Conservation (phyloP, 92 coral and sea anemone species). For the Palythoa heliodiscus region DNA sequence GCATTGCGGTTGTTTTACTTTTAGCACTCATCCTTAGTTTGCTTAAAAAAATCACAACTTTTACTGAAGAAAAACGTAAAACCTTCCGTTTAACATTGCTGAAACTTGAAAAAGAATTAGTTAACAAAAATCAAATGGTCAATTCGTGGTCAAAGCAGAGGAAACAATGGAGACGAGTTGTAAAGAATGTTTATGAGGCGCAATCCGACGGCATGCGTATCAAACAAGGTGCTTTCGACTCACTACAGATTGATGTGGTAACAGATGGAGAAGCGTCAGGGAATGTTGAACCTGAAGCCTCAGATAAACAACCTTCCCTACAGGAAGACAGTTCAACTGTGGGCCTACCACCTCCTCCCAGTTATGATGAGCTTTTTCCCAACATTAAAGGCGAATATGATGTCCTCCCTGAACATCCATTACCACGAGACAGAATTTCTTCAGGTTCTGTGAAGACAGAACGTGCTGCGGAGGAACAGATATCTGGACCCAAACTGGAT, state of each 20-base stretch:
- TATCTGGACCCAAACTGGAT: background rate
- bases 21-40: conserved; percentile 68
- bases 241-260: conserved; percentile 15
- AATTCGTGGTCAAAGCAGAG: conserved; percentile 84
- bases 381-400: conserved; percentile 79
- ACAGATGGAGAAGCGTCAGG: background rate
- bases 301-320: background rate
- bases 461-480: background rate
- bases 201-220: conserved; percentile 63
- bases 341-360: conserved; percentile 76
- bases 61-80: conserved; percentile 80
- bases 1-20: conserved; percentile 59
- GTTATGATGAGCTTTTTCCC: conserved; percentile 85
- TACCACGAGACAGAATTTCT: conserved; percentile 43
- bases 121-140: conserved; percentile 70
- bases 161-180: conserved; percentile 88
- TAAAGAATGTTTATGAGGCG: conserved; percentile 84
- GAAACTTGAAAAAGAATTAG: conserved; percentile 69
- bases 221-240: conserved; percentile 43
- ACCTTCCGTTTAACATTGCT: conserved; percentile 68
- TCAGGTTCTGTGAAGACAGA: background rate
- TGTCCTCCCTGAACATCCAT: conserved; percentile 62
- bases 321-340: conserved; percentile 7
- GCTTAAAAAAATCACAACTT: conserved; percentile 66
- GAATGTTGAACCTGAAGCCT: background rate